Conservation (phyloP, 2,797 vertebrate species). For the Myiothlypis coronata region DNA sequence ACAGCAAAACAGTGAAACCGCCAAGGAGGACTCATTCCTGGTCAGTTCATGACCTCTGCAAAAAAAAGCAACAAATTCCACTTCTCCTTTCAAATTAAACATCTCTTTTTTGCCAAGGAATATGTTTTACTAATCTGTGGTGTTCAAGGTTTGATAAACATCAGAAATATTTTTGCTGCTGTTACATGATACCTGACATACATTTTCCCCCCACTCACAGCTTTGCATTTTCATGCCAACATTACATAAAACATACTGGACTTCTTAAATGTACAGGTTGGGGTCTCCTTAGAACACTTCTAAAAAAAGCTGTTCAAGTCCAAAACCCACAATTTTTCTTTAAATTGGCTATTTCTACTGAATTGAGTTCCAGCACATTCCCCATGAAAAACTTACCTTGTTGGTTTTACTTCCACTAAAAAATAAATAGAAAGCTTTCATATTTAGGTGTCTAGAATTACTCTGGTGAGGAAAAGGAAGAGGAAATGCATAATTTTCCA, state of each 20-base stretch:
- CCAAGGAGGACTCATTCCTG: constrained; percentile 43
- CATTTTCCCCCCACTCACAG: neutral
- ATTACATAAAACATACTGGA: constrained; percentile 20
- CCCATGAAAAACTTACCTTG: neutral
- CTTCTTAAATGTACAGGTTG: neutral
- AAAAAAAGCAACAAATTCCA: constrained; percentile 62
- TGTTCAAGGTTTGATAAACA: constrained; percentile 54
- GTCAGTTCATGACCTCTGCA: neutral
- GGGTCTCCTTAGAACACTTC: neutral
- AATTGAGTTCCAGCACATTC: neutral
- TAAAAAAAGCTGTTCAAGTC: neutral
- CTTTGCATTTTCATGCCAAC: constrained; percentile 31
- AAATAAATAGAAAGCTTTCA: neutral
- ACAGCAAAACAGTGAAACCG: constrained; percentile 26
- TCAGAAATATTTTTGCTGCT: constrained; percentile 50
- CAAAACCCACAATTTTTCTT: neutral
- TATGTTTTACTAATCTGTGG: constrained; percentile 66
- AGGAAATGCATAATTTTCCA: neutral
- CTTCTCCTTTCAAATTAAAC: constrained; percentile 64
- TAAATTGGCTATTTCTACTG: neutral
- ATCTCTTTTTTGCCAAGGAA: constrained; percentile 56
- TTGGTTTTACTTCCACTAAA: constrained; percentile 3
- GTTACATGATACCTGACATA: constrained; percentile 32
- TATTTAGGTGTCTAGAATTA: neutral
- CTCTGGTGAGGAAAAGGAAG: neutral